Evolutionary conservation across 1,140 invertebrate species (phyloP), one percentile per base, ranked within the genome.

Genomic region (Paramacrobiotus metropolitanus): DNA sequence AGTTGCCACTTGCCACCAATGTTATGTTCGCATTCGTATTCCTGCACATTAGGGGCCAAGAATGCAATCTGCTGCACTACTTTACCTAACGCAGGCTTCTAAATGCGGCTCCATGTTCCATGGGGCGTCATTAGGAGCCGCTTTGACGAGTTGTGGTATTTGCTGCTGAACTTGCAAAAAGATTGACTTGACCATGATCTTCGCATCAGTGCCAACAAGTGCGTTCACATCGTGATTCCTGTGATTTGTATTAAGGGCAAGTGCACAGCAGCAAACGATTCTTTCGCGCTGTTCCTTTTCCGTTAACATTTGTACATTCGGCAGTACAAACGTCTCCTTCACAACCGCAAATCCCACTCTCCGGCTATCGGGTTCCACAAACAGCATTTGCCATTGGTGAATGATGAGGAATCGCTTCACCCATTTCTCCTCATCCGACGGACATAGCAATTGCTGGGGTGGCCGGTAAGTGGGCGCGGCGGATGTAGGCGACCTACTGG

Each of bases 311-410:
- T 55, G 48, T 9, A 55, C 48, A 55, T 24, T 55, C 15, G 48
- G 48, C 48, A 55, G 48, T 24, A 55, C 48, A 55, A 20, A 55
- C 15, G 15, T 55, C 24, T 55, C 48, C 24, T 55, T 55, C 15
- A 55, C 48, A 15, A 55, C 48, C 48, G 48, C 48, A 28, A 20
- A 55, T 15, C 48, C 48, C 48, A 55, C 4, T 55, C 28, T 55
- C 15, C 48, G 48, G 24, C 28, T 55, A 24, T 55, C 48, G 4
- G 48, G 48, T 28, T 55, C 48, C 4, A 55, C 48, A 24, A 55
- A 55, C 15, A 55, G 48, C 48, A 55, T 55, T 24, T 55, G 48
- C 48, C 48, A 55, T 24, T 55, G 48, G 48, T 55, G 48, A 20
- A 55, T 24, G 9, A 55, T 55, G 15, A 55, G 48, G 48, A 55